Conservation (phyloP, 2,888 invertebrate genomes). For the Catocala sponsa region DNA sequence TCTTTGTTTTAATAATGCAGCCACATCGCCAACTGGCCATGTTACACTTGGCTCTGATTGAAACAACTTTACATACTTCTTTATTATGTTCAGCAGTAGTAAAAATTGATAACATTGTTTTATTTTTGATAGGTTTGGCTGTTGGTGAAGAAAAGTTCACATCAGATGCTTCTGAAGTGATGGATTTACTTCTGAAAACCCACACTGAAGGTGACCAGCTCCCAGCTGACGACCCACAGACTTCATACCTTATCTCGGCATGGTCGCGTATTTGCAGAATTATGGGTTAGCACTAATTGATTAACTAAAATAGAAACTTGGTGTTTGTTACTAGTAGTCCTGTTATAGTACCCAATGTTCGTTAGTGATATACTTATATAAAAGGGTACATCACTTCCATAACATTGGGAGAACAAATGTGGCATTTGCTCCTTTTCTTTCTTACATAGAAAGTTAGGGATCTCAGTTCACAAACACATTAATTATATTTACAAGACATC, state of each 20-base stretch:
- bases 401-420: constrained; percentile 83
- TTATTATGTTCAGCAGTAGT: too few species aligned
- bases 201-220: constrained; percentile 95
- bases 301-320: too few species aligned
- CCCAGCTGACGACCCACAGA: constrained; percentile 98
- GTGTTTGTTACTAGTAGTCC: not conserved
- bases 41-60: too few species aligned
- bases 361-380: constrained; percentile 76
- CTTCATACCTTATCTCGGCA: constrained; percentile 98
- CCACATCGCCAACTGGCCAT: too few species aligned
- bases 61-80: too few species aligned
- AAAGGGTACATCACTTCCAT: constrained; percentile 80
- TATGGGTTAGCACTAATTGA: constrained; percentile 79
- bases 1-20: not conserved
- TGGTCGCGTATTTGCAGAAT: constrained; percentile 99
- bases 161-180: constrained; percentile 97
- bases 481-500: too few species aligned
- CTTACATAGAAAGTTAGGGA: constrained; percentile 74
- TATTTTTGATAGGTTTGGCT: constrained; percentile 84
- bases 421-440: constrained; percentile 78
- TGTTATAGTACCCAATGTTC: constrained; percentile 75
- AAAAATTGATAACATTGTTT: too few species aligned
- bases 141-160: constrained; percentile 95
- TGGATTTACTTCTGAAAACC: constrained; percentile 97
- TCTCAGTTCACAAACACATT: constrained; percentile 79